phyloP scores from a whole-genome alignment of 2,797 vertebrate genomes.

The Pyrocephalus nanus region DNA sequence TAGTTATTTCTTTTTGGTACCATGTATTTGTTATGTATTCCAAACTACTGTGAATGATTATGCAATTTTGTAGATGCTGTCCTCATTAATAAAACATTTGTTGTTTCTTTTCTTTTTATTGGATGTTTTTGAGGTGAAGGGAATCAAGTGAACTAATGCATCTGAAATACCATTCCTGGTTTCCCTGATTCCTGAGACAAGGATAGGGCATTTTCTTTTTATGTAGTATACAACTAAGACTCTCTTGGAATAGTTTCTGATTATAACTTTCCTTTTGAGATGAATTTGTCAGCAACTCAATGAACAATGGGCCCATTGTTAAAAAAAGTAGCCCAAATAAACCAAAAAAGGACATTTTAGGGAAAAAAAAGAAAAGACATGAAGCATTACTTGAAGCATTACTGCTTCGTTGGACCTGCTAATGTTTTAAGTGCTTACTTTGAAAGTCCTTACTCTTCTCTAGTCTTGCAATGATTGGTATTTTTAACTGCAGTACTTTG shows the following conservation, averaged over 20 bases:
- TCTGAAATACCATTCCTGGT: background rate
- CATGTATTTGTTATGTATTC: background rate
- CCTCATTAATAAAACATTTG: slow-evolving; percentile 54
- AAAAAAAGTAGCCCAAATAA: background rate
- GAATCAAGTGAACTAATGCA: background rate
- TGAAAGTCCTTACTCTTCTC: background rate
- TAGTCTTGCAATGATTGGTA: background rate
- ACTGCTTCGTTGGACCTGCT: background rate
- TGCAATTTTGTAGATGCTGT: slow-evolving; percentile 24
- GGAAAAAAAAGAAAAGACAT: too few species aligned
- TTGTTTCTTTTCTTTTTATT: background rate
- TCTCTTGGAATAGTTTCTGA: background rate
- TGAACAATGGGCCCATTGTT: background rate
- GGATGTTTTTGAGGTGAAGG: background rate
- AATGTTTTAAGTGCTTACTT: background rate
- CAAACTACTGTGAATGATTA: background rate
- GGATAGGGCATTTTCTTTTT: background rate
- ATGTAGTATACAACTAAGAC: background rate
- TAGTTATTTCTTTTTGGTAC: background rate
- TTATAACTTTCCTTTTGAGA: background rate
- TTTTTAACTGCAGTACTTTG: background rate
- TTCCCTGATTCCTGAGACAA: background rate
- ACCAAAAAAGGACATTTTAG: background rate
- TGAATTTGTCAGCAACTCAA: background rate
- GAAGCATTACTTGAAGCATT: background rate